Conservation (phyloP, 2,888 invertebrate species). For the Charanyca ferruginea region DNA sequence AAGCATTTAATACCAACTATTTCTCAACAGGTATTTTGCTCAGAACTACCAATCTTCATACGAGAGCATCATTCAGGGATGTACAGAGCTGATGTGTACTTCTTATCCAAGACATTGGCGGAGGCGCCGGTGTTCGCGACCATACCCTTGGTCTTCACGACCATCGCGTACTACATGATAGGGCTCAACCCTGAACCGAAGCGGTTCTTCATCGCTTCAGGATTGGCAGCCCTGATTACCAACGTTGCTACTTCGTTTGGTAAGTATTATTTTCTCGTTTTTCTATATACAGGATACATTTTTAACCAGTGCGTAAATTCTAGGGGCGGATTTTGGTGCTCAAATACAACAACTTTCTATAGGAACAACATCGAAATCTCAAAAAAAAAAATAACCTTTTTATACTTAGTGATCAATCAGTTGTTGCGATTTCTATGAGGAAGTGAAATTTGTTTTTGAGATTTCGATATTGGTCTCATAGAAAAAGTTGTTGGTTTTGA, state of each 20-base stretch:
- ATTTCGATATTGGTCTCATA: no score
- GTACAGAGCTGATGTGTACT: conserved; percentile 97
- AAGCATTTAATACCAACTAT: neutral
- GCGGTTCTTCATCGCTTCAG: conserved; percentile 94
- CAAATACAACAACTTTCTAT: no score
- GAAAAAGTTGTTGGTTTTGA: no score
- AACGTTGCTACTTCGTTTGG: neutral
- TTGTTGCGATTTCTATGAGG: no score
- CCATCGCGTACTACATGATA: conserved; percentile 97
- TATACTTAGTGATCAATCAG: no score
- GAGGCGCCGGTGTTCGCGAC: conserved; percentile 96
- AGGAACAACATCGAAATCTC: no score
- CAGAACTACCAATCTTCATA: conserved; percentile 97
- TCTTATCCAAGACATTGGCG: conserved; percentile 96
- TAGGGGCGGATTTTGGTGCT: no score
- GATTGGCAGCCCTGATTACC: conserved; percentile 79
- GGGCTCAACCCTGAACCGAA: conserved; percentile 94
- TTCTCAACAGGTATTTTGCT: conserved; percentile 94
- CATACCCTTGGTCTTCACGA: conserved; percentile 95
- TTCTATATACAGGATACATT: no score
- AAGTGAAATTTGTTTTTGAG: no score
- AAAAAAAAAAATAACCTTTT: no score
- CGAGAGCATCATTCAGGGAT: conserved; percentile 97
- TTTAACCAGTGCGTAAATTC: no score
- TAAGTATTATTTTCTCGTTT: neutral